A percentile compares a stretch with the other conserved stretches of the same genome.
Conservation (phyloP, 2,797 vertebrate species). For the Rhynchonycteris naso region DNA sequence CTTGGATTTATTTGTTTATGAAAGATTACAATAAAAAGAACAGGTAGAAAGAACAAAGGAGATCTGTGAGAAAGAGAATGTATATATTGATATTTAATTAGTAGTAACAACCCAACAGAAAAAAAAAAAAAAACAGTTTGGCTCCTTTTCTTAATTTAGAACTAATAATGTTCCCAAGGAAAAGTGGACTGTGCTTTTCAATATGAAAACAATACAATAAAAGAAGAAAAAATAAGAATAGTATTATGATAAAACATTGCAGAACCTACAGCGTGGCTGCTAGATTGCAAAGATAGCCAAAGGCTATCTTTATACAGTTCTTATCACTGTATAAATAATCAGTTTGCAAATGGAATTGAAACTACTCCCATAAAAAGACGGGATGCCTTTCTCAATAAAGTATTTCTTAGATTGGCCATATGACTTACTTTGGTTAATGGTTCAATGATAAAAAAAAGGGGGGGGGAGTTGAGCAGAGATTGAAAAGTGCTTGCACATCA, state of each 20-base stretch:
- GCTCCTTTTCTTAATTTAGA: constrained; percentile 83
- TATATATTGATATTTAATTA: constrained; percentile 70
- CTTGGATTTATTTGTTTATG: not conserved
- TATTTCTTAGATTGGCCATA: not conserved
- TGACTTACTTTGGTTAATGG: not conserved
- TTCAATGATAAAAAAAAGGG: not conserved
- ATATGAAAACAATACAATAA: constrained; percentile 72
- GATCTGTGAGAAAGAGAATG: not conserved
- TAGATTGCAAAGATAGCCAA: not conserved
- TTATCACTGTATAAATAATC: not conserved
- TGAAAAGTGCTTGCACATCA: not conserved
- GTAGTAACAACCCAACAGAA: constrained; percentile 64
- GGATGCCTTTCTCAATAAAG: not conserved
- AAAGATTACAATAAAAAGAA: not conserved
- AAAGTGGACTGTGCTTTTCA: constrained; percentile 84
- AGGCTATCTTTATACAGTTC: too few relatives aligned
- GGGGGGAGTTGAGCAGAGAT: not conserved
- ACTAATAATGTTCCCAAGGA: constrained; percentile 84
- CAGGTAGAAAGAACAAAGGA: not conserved
- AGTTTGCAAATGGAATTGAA: not conserved
- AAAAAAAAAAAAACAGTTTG: constrained; percentile 69
- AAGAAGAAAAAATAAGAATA: constrained; percentile 78
- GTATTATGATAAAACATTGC: constrained; percentile 82
- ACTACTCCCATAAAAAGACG: not conserved
- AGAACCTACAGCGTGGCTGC: not conserved